Conservation (phyloP, 1,140 invertebrate genomes). For the Drosophila ironensis region DNA sequence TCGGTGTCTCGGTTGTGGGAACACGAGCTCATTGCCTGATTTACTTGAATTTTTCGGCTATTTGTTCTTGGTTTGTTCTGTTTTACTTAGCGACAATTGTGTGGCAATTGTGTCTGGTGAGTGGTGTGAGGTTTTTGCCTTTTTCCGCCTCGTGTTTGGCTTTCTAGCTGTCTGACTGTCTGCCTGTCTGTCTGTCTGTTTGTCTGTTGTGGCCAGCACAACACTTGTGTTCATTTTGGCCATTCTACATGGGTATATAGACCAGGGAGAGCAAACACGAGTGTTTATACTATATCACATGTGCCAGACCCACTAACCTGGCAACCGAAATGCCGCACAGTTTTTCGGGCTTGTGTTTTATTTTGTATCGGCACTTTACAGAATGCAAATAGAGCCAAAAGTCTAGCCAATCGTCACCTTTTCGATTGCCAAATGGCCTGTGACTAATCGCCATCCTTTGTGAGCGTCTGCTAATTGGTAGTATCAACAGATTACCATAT, state of each 20-base stretch:
- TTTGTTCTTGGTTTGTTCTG: conserved; percentile 20
- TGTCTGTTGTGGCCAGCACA: too few species aligned
- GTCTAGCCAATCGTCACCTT: conserved; percentile 53
- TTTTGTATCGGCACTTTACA: conserved; percentile 14
- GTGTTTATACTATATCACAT: conserved; percentile 9
- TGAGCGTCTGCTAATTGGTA: conserved; percentile 63
- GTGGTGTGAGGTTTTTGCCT: background rate
- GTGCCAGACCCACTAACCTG: conserved; percentile 17
- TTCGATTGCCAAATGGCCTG: conserved; percentile 49
- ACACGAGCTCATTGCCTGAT: conserved; percentile 39
- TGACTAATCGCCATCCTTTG: conserved; percentile 60
- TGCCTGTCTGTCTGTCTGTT: too few species aligned
- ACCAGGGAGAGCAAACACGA: conserved; percentile 11
- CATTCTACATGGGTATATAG: conserved; percentile 31
- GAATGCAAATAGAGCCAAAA: conserved; percentile 37
- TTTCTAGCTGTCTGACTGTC: too few species aligned
- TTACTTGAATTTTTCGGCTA: conserved; percentile 20
- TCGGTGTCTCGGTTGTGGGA: background rate
- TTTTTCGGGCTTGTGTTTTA: background rate
- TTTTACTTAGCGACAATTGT: conserved; percentile 18
- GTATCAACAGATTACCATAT: conserved; percentile 41
- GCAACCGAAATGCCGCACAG: conserved; percentile 1
- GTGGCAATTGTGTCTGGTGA: background rate
- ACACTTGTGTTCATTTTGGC: conserved; percentile 36
- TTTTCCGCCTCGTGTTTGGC: conserved; percentile 29